Percentiles rank a stretch among this genome's conserved stretches.
Evolutionary conservation across 35 echinoderm and acorn worm species (phyloP).

Genomic region (Apostichopus parvimensis): DNA sequence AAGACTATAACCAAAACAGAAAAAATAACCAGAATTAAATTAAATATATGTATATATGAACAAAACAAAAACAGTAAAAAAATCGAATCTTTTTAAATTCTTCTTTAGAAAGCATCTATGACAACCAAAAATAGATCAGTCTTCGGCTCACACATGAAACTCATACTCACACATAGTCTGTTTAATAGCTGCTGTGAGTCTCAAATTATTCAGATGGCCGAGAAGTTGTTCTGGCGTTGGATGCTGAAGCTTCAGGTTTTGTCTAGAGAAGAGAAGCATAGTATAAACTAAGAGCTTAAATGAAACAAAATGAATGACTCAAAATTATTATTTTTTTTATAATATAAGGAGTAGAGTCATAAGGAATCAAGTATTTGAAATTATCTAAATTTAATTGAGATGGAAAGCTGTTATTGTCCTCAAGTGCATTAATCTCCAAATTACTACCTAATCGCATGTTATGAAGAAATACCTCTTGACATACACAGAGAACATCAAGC

Average conservation of each 20-base stretch:
- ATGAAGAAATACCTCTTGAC: too few species aligned
- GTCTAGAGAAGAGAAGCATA: background rate
- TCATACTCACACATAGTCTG: conserved; percentile 87
- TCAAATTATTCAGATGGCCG: conserved; percentile 83
- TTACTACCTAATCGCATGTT: too few species aligned
- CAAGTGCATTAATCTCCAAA: too few species aligned
- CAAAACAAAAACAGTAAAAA: background rate
- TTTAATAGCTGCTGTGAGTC: conserved; percentile 74
- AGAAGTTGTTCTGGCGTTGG: conserved; percentile 82
- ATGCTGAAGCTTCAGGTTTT: conserved; percentile 34
- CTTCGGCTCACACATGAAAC: too few species aligned
- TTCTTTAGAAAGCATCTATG: background rate
- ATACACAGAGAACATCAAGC: too few species aligned
- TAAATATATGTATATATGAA: background rate
- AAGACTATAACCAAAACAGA: conserved; percentile 69
- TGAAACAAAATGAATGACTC: background rate
- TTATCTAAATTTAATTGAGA: too few species aligned
- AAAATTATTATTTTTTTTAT: background rate
- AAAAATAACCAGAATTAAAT: background rate
- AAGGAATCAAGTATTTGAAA: too few species aligned
- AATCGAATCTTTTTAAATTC: background rate
- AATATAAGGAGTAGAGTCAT: too few species aligned
- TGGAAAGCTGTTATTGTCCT: too few species aligned
- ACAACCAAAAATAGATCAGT: too few species aligned
- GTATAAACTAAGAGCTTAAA: background rate